Evolutionary conservation across 23 tunicate genomes (phyloP).

Genomic region (Ciona savignyi): DNA sequence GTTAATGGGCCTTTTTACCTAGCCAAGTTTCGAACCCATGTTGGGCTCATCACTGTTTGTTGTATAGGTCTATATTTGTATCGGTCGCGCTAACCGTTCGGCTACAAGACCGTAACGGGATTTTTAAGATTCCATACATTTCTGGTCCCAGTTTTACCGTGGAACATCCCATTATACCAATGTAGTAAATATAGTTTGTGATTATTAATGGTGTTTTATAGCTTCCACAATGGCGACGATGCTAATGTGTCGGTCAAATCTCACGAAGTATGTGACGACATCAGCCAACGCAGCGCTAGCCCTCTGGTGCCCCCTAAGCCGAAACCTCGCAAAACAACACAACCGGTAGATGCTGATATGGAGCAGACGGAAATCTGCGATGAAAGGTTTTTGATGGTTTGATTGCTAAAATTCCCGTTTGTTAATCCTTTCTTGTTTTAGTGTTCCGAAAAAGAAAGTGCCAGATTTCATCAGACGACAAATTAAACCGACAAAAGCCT

Average conservation of each 20-base stretch:
- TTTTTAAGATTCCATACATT: too few species aligned
- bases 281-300: neutral
- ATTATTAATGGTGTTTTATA: too few species aligned
- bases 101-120: too few species aligned
- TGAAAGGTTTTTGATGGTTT: neutral
- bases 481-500: slow-evolving; percentile 55
- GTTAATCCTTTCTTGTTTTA: neutral
- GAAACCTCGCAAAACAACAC: neutral
- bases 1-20: too few species aligned
- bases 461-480: slow-evolving; percentile 57
- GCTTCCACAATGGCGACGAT: neutral
- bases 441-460: slow-evolving; percentile 16
- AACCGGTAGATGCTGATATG: neutral
- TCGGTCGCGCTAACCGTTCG: too few species aligned
- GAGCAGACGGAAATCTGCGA: neutral
- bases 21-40: too few species aligned
- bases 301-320: neutral
- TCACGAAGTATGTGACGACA: slow-evolving; percentile 1
- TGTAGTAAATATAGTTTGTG: too few species aligned
- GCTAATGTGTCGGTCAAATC: neutral
- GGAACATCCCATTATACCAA: too few species aligned
- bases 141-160: too few species aligned
- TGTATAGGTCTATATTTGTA: too few species aligned
- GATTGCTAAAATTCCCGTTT: neutral
- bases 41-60: too few species aligned